These are phyloP conservation scores for Dicrostonyx torquatus DNA, from an alignment of 2,797 vertebrate species.

Conservation along the genomic window DNA sequence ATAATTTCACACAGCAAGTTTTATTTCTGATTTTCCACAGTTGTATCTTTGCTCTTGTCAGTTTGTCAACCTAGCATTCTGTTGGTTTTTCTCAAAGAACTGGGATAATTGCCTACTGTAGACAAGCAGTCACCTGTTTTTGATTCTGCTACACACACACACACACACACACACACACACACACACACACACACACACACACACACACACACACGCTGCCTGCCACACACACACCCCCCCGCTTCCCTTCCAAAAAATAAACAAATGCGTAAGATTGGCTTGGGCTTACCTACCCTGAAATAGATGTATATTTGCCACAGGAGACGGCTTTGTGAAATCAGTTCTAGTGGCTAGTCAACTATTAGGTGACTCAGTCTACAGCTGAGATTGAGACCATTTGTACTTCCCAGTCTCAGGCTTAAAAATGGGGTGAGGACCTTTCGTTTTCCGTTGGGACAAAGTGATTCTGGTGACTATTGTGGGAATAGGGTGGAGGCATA, in stretches of 20 bases:
- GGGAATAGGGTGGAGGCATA: neutral
- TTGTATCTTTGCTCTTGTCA: neutral
- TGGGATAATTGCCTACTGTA: neutral
- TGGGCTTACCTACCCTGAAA: neutral
- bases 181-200: too few species aligned
- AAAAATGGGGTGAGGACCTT: neutral
- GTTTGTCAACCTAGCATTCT: neutral
- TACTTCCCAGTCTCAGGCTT: conserved; percentile 8
- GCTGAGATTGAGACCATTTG: neutral
- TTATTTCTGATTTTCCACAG: conserved; percentile 24
- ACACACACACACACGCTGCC: too few species aligned
- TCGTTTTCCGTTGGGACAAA: neutral
- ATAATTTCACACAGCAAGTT: neutral
- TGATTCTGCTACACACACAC: neutral
- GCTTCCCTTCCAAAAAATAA: neutral
- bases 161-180: too few species aligned
- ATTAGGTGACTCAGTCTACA: neutral
- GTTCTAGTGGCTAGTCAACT: neutral
- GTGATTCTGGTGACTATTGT: neutral
- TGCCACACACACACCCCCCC: too few species aligned
- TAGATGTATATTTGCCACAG: neutral
- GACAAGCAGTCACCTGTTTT: conserved; percentile 35
- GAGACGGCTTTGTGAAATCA: neutral
- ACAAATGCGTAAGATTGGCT: neutral
- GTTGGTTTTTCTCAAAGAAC: neutral